Base-by-base conservation (phyloP, 2,797 vertebrate genomes). In the Enteromius thamalakanensis region DNA sequence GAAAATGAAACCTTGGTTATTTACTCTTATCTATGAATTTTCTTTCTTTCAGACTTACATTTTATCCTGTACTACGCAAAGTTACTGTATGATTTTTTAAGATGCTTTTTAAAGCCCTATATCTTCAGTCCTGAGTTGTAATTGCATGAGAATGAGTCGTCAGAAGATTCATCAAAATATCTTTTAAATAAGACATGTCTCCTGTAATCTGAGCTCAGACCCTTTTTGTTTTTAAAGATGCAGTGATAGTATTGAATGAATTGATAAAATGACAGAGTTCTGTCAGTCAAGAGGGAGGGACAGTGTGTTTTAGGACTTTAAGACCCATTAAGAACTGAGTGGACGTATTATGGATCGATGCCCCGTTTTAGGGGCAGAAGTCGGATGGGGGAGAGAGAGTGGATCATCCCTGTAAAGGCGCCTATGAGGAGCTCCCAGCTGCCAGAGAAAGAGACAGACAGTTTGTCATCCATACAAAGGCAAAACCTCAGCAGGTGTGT, bases 291-390 rank as follows among this genome's bases (percentile, higher is more conserved):
- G 19, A 69, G 65, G 51, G 45, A 69, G 71, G 42, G 47, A 77
- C 42, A 49, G 26, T 76, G 67, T 78, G 78, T 62, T 65, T 34
- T 42, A 65, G 72, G 37, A 71, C 34, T 68, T 82, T 49, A 79
- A 77, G 10, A 21, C 60, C 76, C 53, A 53, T 82, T 81, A 83
- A 72, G 67, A 78, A 69, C 62, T 47, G 79, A 80, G 78, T 4
- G 34, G 77, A 80, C 76, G 19, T 62, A 40, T 47, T 23, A 47
- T 81, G 68, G 82, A 87, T 84, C 71, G 42, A 86, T 81, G 60
- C 40, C n/a, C 51, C 1, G n/a, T 32, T 53, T 80, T 37, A 75
- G 65, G 32, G 65, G 11, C 55, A 67, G 58, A 64, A 45, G 37
- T 53, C 29, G 4, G 37, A 71, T 14, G 64, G 60, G 34, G 37